Conservation (phyloP, 2,113 vertebrate species). For the Zootoca vivipara region DNA sequence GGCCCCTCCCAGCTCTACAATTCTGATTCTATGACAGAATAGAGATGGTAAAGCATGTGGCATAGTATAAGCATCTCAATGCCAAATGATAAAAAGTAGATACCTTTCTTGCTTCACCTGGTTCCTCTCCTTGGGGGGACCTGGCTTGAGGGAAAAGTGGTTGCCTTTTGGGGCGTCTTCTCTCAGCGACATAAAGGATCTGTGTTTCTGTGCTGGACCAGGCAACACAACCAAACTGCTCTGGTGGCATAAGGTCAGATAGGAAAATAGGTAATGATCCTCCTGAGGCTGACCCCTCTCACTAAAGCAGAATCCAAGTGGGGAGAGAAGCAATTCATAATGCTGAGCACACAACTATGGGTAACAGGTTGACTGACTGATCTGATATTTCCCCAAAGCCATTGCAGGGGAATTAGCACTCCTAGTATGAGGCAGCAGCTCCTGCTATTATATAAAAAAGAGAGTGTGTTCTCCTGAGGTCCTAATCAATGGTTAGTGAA, state of each 20-base stretch:
- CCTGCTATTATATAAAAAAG: not conserved
- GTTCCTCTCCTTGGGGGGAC: not conserved
- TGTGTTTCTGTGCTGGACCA: conserved; percentile 90
- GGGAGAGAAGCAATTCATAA: not conserved
- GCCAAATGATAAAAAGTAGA: not conserved
- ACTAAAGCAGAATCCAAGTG: not conserved
- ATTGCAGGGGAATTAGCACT: not conserved
- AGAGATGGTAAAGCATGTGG: not conserved
- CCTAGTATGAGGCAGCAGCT: not conserved
- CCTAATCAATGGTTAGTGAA: not conserved
- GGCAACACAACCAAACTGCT: conserved; percentile 88
- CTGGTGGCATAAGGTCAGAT: conserved; percentile 42
- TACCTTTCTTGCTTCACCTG: conserved; percentile 5
- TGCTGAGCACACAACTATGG: not conserved
- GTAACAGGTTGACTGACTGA: not conserved
- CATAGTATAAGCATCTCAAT: not conserved
- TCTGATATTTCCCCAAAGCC: not conserved
- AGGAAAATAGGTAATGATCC: not conserved
- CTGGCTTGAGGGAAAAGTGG: conserved; percentile 83
- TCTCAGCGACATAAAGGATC: conserved; percentile 86
- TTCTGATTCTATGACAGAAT: not conserved
- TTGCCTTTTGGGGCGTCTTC: conserved; percentile 83
- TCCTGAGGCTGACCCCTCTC: not conserved
- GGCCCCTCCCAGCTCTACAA: too few relatives aligned
- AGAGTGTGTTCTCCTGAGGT: not conserved